phyloP scores from a whole-genome alignment of 1,140 invertebrate species.

The Trichonephila inaurata region DNA sequence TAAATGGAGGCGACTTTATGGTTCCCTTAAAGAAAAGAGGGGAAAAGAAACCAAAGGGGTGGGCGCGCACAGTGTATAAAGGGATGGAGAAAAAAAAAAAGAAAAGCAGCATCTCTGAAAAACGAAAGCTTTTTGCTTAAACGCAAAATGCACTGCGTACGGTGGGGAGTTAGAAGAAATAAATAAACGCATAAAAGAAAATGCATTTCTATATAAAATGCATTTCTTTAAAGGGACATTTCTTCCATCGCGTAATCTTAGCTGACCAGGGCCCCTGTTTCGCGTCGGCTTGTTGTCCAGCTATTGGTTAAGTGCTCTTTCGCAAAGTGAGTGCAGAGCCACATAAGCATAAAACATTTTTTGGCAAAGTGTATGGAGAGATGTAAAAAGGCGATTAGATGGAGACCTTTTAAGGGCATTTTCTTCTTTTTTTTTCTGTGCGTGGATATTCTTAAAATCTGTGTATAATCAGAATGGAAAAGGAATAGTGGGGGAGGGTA shows the following conservation, averaged over 20 bases:
- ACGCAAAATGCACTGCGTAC: conserved; percentile 58
- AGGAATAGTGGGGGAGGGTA: background rate
- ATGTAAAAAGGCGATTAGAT: conserved; percentile 76
- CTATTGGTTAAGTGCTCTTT: conserved; percentile 75
- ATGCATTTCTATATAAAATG: conserved; percentile 75
- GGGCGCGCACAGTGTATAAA: background rate
- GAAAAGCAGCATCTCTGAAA: conserved; percentile 13
- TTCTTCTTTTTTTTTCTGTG: background rate
- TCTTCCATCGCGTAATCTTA: conserved; percentile 68
- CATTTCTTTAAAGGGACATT: conserved; percentile 74
- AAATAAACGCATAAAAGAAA: conserved; percentile 65
- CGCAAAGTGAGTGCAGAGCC: conserved; percentile 52
- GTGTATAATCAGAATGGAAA: conserved; percentile 44
- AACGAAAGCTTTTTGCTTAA: conserved; percentile 74
- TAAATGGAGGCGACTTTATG: conserved; percentile 73
- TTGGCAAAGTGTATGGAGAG: conserved; percentile 44
- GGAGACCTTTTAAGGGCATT: conserved; percentile 64
- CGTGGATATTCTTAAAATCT: background rate
- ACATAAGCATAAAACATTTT: conserved; percentile 74
- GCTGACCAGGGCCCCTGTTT: conserved; percentile 67
- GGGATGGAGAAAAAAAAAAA: background rate
- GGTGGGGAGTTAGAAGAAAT: conserved; percentile 46
- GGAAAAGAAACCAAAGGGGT: conserved; percentile 13
- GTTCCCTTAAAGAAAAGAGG: conserved; percentile 22
- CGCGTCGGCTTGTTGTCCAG: conserved; percentile 59